phyloP scores from a whole-genome alignment of 2,888 invertebrate species.

The Cryptus viduatorius region DNA sequence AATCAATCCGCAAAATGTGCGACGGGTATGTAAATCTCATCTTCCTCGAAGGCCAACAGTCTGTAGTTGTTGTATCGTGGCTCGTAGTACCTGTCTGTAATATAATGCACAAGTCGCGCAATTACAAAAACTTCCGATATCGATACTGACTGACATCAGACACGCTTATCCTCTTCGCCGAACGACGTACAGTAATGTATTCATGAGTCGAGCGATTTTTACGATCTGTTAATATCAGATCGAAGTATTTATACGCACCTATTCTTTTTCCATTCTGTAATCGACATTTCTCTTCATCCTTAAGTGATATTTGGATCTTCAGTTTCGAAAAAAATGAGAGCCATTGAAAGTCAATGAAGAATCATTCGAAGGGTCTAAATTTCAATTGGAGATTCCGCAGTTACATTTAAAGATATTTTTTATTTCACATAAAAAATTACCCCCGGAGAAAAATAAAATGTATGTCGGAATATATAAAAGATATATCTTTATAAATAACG shows the following conservation, averaged over 20 bases:
- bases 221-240: slow-evolving; percentile 29
- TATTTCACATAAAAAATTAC: no score
- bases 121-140: slow-evolving; percentile 38
- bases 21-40: slow-evolving; percentile 63
- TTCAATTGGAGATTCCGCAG: not conserved
- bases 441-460: no score
- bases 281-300: not conserved
- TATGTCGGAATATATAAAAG: no score
- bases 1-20: slow-evolving; percentile 43
- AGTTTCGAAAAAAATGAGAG: not conserved
- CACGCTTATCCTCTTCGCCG: slow-evolving; percentile 54
- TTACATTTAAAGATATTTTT: not conserved
- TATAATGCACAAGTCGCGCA: slow-evolving; percentile 24
- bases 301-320: not conserved
- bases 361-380: not conserved
- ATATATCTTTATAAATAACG: no score
- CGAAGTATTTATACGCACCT: not conserved
- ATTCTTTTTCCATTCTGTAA: not conserved
- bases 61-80: slow-evolving; percentile 9
- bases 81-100: not conserved
- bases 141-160: slow-evolving; percentile 58
- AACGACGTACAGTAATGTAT: slow-evolving; percentile 32
- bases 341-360: not conserved
- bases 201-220: slow-evolving; percentile 53
- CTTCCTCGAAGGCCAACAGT: slow-evolving; percentile 30